These are phyloP conservation scores for Sminthurides aquaticus DNA, from an alignment of 2,888 invertebrate species.

Conservation along the genomic window DNA sequence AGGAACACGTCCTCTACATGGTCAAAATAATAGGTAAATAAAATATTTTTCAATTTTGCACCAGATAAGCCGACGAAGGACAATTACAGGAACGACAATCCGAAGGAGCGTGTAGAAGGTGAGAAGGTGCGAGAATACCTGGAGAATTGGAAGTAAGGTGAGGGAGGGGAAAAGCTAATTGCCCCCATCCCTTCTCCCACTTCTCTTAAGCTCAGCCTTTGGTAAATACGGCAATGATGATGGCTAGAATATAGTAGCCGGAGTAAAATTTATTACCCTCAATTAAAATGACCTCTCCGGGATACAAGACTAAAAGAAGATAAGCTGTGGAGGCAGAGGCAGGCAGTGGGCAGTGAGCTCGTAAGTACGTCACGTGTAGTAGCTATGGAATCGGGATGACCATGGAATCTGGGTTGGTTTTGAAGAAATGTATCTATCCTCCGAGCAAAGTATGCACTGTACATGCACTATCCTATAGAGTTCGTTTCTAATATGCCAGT, in stretches of 20 bases:
- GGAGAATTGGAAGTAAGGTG: not conserved
- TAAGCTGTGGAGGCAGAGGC: no score
- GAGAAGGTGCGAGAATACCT: not conserved
- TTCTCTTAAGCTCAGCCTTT: not conserved
- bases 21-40: not conserved
- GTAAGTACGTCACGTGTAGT: no score
- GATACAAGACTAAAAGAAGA: no score
- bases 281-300: not conserved
- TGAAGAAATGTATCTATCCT: not conserved
- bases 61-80: not conserved
- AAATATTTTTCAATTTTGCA: not conserved
- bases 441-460: no score
- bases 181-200: no score
- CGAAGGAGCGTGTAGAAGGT: not conserved
- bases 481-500: no score
- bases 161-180: not conserved
- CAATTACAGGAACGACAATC: not conserved
- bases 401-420: not conserved
- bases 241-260: not conserved
- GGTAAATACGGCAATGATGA: not conserved
- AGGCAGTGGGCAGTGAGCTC: no score
- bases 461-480: no score
- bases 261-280: not conserved
- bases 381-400: no score
- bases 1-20: not conserved